A percentile compares a stretch with the other conserved stretches of the same genome.
These are phyloP conservation scores for Calliscelio sp. DNA, from an alignment of 2,888 invertebrate species.

Conservation along the genomic window DNA sequence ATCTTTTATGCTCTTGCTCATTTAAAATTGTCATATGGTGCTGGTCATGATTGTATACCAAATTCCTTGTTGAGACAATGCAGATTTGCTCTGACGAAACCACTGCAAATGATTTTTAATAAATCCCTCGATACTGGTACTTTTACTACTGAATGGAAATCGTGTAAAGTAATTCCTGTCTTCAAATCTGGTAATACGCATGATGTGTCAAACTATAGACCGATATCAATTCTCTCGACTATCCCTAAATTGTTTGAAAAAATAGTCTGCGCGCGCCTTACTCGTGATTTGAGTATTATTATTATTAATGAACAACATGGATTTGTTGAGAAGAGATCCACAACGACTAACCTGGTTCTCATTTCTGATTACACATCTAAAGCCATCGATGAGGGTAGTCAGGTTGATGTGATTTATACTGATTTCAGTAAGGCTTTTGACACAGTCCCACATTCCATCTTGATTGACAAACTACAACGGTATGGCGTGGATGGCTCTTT, in stretches of 20 bases:
- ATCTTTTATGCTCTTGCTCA: neutral
- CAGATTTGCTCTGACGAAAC: neutral
- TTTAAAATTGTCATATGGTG: neutral
- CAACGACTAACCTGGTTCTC: constrained; percentile 62
- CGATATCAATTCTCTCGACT: constrained; percentile 51
- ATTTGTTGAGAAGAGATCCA: constrained; percentile 64
- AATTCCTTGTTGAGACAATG: neutral
- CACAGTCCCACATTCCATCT: constrained; percentile 62
- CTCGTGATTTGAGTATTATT: neutral
- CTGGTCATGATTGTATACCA: neutral
- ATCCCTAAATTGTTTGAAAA: constrained; percentile 70
- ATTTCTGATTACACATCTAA: constrained; percentile 66
- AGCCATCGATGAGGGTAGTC: constrained; percentile 51
- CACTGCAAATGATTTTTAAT: constrained; percentile 50
- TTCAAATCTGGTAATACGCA: constrained; percentile 61
- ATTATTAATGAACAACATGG: constrained; percentile 45
- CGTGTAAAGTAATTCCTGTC: constrained; percentile 51
- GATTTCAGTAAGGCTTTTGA: constrained; percentile 76
- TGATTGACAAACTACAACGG: constrained; percentile 63
- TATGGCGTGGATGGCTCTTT: constrained; percentile 40
- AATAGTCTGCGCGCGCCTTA: constrained; percentile 18
- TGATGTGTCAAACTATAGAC: constrained; percentile 61
- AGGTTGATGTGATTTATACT: constrained; percentile 69
- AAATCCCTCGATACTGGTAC: constrained; percentile 45
- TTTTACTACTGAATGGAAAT: constrained; percentile 65